phyloP scores from a whole-genome alignment of 2,113 vertebrate species.

The Rhodinocichla rosea region DNA sequence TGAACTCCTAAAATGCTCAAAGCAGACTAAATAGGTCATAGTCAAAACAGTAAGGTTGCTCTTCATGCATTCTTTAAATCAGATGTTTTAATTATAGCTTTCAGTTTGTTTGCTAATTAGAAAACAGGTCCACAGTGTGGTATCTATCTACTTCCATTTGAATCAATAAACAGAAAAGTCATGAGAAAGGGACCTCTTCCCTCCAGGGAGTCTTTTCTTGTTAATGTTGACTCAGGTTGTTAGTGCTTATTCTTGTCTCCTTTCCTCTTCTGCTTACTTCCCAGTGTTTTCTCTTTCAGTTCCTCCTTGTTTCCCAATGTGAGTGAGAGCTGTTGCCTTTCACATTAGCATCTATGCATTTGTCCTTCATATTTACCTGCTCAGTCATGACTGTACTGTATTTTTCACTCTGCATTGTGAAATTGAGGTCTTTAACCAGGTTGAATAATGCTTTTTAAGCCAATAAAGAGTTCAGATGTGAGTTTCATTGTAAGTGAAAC shows the following conservation, averaged over 20 bases:
- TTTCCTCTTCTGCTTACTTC: conserved; percentile 45
- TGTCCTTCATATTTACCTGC: neutral
- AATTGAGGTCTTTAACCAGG: neutral
- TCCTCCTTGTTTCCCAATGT: neutral
- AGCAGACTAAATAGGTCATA: conserved; percentile 47
- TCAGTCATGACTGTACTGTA: neutral
- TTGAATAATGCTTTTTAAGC: neutral
- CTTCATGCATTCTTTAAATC: conserved; percentile 35
- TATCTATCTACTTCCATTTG: conserved; percentile 57
- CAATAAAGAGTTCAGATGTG: neutral
- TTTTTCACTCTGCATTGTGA: neutral
- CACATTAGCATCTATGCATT: neutral
- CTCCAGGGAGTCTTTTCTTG: conserved; percentile 64
- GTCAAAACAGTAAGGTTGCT: conserved; percentile 10
- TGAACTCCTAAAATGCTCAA: conserved; percentile 26
- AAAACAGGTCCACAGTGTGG: conserved; percentile 35
- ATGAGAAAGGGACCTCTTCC: conserved; percentile 67
- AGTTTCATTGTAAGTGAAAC: neutral
- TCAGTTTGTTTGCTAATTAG: conserved; percentile 50
- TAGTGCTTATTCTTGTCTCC: conserved; percentile 51
- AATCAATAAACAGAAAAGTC: conserved; percentile 71
- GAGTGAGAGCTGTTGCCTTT: neutral
- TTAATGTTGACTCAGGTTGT: conserved; percentile 67
- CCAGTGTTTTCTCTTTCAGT: conserved; percentile 51
- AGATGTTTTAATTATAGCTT: conserved; percentile 34